Conservation (phyloP, 2,113 vertebrate genomes). For the Ochotona curzoniae region DNA sequence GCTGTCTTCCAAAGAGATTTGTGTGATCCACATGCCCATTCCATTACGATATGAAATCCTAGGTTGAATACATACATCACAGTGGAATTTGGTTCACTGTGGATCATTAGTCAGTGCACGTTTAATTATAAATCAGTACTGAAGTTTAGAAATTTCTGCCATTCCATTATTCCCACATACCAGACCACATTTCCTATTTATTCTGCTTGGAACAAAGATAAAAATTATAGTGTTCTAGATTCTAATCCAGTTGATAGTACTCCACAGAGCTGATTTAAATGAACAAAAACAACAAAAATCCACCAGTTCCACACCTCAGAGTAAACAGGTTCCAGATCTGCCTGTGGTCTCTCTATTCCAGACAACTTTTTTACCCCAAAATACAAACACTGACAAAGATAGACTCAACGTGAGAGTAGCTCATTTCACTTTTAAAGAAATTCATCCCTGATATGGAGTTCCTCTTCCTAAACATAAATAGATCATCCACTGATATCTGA, state of each 20-base stretch:
- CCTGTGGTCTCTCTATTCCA: background rate
- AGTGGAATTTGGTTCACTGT: constrained; percentile 55
- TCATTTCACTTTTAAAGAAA: background rate
- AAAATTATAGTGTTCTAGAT: constrained; percentile 41
- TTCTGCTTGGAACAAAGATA: constrained; percentile 50
- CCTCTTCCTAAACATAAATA: background rate
- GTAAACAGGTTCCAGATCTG: background rate
- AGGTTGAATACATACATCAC: constrained; percentile 54
- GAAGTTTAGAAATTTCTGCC: constrained; percentile 59
- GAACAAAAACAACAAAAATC: background rate
- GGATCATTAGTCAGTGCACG: constrained; percentile 51
- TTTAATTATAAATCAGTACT: constrained; percentile 67
- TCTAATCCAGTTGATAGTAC: constrained; percentile 20
- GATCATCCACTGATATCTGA: background rate
- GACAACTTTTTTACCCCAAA: background rate
- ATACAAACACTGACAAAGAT: background rate
- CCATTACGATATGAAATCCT: constrained; percentile 42
- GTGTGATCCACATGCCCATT: background rate
- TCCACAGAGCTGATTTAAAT: background rate
- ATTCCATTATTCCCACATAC: constrained; percentile 29
- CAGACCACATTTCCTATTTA: constrained; percentile 41
- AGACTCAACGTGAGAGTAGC: background rate
- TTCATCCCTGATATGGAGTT: background rate
- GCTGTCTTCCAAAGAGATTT: constrained; percentile 2
- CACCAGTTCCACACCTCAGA: background rate